phyloP scores from a whole-genome alignment of 2,888 invertebrate genomes.

The Bombylius major region DNA sequence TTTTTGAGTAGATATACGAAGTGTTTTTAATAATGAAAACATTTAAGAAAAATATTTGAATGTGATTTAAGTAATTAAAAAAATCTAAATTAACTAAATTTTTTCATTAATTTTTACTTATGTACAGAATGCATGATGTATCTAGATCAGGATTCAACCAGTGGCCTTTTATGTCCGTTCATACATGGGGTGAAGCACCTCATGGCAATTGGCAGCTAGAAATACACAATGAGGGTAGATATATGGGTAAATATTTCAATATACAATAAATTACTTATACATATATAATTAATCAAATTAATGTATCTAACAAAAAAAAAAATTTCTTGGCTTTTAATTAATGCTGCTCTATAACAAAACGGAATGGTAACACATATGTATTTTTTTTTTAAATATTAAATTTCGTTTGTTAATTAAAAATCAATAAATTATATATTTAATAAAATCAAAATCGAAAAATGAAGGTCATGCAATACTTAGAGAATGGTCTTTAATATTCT shows the following conservation, averaged over 20 bases:
- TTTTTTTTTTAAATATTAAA: too few species aligned
- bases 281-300: constrained; percentile 11
- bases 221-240: constrained; percentile 87
- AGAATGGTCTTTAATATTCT: constrained; percentile 87
- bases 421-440: neutral
- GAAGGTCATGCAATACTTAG: constrained; percentile 79
- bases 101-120: neutral
- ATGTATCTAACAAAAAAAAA: constrained; percentile 13
- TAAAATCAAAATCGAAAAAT: neutral
- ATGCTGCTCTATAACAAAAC: neutral
- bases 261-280: constrained; percentile 3
- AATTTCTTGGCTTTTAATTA: too few species aligned
- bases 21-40: too few species aligned
- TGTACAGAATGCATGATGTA: constrained; percentile 53
- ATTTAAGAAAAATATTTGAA: too few species aligned
- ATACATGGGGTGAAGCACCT: constrained; percentile 96
- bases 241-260: constrained; percentile 50
- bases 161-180: constrained; percentile 99
- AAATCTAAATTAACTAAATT: too few species aligned
- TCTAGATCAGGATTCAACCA: constrained; percentile 87
- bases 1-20: too few species aligned
- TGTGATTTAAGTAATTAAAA: too few species aligned
- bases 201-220: constrained; percentile 90
- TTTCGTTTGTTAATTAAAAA: neutral
- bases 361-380: too few species aligned